Conservation (phyloP, 2,888 invertebrate species). For the Drosophila merina region DNA sequence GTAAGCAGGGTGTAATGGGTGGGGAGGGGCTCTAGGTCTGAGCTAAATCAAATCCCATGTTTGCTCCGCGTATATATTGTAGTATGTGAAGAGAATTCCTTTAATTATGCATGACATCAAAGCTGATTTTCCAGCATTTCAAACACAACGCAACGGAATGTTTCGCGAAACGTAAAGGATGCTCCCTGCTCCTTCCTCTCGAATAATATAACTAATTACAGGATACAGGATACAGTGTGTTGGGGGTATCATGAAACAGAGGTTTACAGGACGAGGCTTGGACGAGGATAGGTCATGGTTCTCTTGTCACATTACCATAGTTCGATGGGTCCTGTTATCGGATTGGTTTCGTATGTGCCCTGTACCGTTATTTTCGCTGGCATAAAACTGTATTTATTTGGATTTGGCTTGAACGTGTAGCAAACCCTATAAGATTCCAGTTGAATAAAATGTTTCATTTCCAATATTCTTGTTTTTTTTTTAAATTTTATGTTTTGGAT, state of each 20-base stretch:
- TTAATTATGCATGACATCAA: conserved; percentile 19
- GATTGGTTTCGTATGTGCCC: conserved; percentile 81
- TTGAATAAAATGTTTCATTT: conserved; percentile 40
- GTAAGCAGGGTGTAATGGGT: neutral
- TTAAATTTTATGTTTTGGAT: neutral
- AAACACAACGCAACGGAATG: neutral
- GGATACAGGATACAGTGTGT: neutral
- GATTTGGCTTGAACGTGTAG: conserved; percentile 82
- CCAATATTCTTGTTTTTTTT: conserved; percentile 8
- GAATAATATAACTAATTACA: neutral
- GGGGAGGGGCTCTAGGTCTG: conserved; percentile 4
- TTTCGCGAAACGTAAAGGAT: neutral
- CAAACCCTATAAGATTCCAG: conserved; percentile 80
- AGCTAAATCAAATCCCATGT: conserved; percentile 23
- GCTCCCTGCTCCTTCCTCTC: neutral
- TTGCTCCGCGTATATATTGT: conserved; percentile 12
- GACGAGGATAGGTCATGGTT: conserved; percentile 9
- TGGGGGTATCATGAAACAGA: neutral
- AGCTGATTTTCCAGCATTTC: conserved; percentile 1
- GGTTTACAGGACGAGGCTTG: neutral
- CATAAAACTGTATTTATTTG: conserved; percentile 82
- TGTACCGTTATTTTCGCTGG: conserved; percentile 82
- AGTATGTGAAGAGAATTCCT: conserved; percentile 13
- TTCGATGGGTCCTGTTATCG: conserved; percentile 82
- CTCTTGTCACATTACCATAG: conserved; percentile 77